These are phyloP conservation scores for Drosophila repletoides DNA, from an alignment of 1,140 invertebrate genomes.

Conservation along the genomic window DNA sequence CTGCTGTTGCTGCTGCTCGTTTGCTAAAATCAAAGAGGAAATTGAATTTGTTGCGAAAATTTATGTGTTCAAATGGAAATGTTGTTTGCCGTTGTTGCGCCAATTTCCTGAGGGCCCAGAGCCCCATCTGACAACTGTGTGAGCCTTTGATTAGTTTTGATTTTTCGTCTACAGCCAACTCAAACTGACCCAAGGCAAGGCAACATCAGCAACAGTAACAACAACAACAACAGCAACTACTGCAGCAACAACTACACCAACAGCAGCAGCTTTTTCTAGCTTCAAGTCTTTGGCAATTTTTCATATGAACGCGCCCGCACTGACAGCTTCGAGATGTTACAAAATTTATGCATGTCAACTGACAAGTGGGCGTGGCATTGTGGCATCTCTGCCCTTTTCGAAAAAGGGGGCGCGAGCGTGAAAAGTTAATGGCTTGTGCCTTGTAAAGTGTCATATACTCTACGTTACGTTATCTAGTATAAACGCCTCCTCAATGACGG, in stretches of 20 bases:
- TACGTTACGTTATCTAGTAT: slow-evolving; percentile 50
- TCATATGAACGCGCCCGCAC: slow-evolving; percentile 56
- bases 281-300: slow-evolving; percentile 54
- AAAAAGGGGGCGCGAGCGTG: neutral
- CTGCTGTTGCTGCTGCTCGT: slow-evolving; percentile 49
- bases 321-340: slow-evolving; percentile 45
- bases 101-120: slow-evolving; percentile 61
- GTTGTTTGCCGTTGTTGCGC: slow-evolving; percentile 70
- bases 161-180: slow-evolving; percentile 30
- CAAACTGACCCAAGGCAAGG: slow-evolving; percentile 30
- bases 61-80: slow-evolving; percentile 77
- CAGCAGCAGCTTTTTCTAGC: slow-evolving; percentile 17
- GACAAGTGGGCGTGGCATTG: slow-evolving; percentile 51
- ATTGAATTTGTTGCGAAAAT: slow-evolving; percentile 80
- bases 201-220: slow-evolving; percentile 4
- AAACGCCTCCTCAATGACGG: slow-evolving; percentile 31
- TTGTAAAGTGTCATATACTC: slow-evolving; percentile 62
- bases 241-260: neutral
- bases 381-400: too few species aligned
- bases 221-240: neutral
- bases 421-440: slow-evolving; percentile 68
- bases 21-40: slow-evolving; percentile 80
- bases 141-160: slow-evolving; percentile 68
- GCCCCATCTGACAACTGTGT: slow-evolving; percentile 31
- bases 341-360: slow-evolving; percentile 67